A percentile compares a stretch with the other conserved stretches of the same genome.
phyloP scores from a whole-genome alignment of 2,113 vertebrate species.

The Coregonus clupeaformis region DNA sequence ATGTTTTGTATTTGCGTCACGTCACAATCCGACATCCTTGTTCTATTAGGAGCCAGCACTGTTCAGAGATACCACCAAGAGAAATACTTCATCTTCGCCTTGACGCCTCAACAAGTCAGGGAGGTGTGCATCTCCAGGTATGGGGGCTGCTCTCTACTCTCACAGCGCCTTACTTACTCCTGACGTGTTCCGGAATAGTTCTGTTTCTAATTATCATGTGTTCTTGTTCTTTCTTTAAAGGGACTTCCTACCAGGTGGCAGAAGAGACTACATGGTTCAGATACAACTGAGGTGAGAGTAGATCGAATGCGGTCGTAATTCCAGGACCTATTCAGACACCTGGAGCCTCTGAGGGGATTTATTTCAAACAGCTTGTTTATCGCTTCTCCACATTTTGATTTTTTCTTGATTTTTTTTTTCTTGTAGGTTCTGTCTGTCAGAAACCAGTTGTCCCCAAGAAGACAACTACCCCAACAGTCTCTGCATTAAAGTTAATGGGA shows the following conservation, averaged over 20 bases:
- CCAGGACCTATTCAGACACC: too few relatives aligned
- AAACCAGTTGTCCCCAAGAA: slow-evolving; percentile 96
- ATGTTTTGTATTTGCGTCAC: too few relatives aligned
- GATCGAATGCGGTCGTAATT: background rate
- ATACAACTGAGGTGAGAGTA: slow-evolving; percentile 87
- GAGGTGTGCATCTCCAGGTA: slow-evolving; percentile 98
- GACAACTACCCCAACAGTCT: slow-evolving; percentile 95
- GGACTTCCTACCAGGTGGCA: slow-evolving; percentile 92
- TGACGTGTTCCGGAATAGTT: background rate
- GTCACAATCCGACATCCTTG: background rate
- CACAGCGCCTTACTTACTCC: background rate
- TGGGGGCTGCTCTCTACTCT: slow-evolving; percentile 23
- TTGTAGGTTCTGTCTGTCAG: slow-evolving; percentile 90
- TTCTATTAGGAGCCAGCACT: slow-evolving; percentile 80
- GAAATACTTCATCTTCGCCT: slow-evolving; percentile 96
- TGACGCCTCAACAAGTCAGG: slow-evolving; percentile 97
- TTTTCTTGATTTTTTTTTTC: slow-evolving; percentile 19
- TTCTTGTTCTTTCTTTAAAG: slow-evolving; percentile 68
- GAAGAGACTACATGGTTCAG: slow-evolving; percentile 95
- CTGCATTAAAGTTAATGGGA: slow-evolving; percentile 97
- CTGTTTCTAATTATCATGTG: background rate
- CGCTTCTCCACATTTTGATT: background rate
- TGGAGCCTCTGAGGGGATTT: too few relatives aligned
- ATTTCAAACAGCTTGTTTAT: background rate
- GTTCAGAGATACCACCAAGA: slow-evolving; percentile 95